Percentiles rank a stretch among this genome's conserved stretches.
Evolutionary conservation across 2,797 vertebrate species (phyloP).

Genomic region (Botia kubotai): DNA sequence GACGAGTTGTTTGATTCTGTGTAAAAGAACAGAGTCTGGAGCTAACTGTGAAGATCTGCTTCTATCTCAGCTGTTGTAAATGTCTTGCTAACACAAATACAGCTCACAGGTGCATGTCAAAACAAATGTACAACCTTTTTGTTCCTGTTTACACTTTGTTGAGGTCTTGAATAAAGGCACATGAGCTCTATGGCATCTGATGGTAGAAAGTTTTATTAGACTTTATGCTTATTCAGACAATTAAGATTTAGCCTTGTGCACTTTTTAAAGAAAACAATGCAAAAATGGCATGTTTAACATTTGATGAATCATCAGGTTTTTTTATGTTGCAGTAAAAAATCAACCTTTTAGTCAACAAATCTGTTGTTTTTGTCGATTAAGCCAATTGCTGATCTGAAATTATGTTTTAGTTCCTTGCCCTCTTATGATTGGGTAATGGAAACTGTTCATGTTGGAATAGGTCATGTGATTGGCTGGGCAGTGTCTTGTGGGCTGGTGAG

Average conservation of each 20-base stretch:
- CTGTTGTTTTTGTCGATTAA: neutral
- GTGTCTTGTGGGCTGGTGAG: constrained; percentile 69
- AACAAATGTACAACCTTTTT: constrained; percentile 59
- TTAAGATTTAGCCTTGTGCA: neutral
- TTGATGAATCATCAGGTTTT: neutral
- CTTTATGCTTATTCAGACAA: neutral
- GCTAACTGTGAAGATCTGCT: constrained; percentile 73
- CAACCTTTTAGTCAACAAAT: neutral
- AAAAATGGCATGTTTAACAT: neutral
- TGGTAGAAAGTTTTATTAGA: constrained; percentile 19
- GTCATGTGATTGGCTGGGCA: constrained; percentile 66
- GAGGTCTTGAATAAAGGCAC: constrained; percentile 44
- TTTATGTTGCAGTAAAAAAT: no score
- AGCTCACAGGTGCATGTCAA: constrained; percentile 75
- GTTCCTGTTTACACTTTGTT: constrained; percentile 24
- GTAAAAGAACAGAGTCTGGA: constrained; percentile 79
- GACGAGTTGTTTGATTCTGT: constrained; percentile 81
- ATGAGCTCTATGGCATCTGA: constrained; percentile 5
- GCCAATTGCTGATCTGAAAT: neutral
- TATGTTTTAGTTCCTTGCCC: neutral
- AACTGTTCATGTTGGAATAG: constrained; percentile 47
- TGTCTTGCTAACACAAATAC: constrained; percentile 75
- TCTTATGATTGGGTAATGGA: constrained; percentile 41
- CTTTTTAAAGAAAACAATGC: neutral
- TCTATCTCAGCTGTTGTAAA: constrained; percentile 72